phyloP scores from a whole-genome alignment of 92 coral and sea anemone species.

The Phenganax stokvisi region DNA sequence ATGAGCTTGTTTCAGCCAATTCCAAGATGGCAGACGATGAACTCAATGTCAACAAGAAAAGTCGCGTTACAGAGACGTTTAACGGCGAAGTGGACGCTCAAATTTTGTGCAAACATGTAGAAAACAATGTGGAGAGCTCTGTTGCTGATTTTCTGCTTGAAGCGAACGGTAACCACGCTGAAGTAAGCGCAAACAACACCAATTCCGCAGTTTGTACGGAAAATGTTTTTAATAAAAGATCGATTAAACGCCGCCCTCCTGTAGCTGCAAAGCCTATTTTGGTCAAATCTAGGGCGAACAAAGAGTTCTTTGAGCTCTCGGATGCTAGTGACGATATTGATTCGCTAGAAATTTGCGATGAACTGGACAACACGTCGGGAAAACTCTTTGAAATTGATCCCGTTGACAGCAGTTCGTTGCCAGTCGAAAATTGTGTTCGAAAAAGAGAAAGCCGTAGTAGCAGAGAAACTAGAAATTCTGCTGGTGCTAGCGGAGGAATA shows the following conservation, averaged over 20 bases:
- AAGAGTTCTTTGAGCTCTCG: background rate
- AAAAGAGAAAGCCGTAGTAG: conserved; percentile 1
- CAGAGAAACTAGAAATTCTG: conserved; percentile 16
- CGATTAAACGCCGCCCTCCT: background rate
- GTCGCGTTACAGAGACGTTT: background rate
- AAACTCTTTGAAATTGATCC: no score
- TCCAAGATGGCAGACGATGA: conserved; percentile 25
- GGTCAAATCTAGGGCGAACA: conserved; percentile 3
- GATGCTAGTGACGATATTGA: background rate
- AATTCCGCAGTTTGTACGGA: background rate
- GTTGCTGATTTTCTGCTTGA: background rate
- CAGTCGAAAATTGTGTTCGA: background rate
- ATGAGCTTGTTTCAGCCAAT: background rate
- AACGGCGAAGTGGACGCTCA: background rate
- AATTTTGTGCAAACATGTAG: background rate
- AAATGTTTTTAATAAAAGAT: background rate
- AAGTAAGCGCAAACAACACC: background rate
- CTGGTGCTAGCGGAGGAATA: conserved; percentile 36
- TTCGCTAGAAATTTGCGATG: background rate
- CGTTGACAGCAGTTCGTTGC: no score
- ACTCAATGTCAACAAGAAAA: background rate
- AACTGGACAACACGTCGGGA: background rate
- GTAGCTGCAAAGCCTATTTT: background rate
- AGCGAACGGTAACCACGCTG: background rate
- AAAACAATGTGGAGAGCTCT: background rate